Base-by-base conservation (phyloP, 2,113 vertebrate species). In the Malurus alboscapulatus region DNA sequence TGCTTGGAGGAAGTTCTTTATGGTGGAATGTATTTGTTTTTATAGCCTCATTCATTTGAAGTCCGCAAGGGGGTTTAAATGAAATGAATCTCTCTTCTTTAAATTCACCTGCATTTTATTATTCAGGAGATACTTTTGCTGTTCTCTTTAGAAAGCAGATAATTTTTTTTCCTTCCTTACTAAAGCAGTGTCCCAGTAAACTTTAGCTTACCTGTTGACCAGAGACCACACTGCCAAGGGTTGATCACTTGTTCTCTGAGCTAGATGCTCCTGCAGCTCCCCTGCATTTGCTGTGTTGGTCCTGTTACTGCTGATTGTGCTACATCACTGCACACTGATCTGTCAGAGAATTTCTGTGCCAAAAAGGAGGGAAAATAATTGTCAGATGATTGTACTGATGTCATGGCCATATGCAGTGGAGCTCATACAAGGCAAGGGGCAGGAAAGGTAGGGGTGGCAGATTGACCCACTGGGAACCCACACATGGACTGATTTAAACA, bases 1-100 rank as follows among this genome's bases (percentile, higher is more conserved):
- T 71, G 44, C 69, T 91, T 82, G 66, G 57, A 91, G 48, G 69
- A 87, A 78, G 78, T 91, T 75, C 66, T 81, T 89, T 48, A 34
- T 72, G 69, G 53, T 55, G 69, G 47, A 78, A 66, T 0, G 0
- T 53, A 44, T 57, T 77, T 54, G 21, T 45, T 91, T 88, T 82
- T 78, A 82, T 26, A 67, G 26, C 22, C 29, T 78, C 44, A 74
- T 81, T 87, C 81, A 67, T 75, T 84, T 93, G 81, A 29, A 89
- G 81, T 78, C 38, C 44, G 63, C 38, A 59, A 69, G 19, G 38
- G 20, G 20, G 7, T 77, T 84, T 75, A 78, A 89, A 75, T 44
- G 63, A 84, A 87, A 54, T 91, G 71, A 81, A 61, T 71, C 65
- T 73, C 75, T 71, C 53, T 63, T 91, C 36, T 84, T 78, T 38